Evolutionary conservation across 2,113 vertebrate species (phyloP).

Genomic region (Rafetus swinhoei): DNA sequence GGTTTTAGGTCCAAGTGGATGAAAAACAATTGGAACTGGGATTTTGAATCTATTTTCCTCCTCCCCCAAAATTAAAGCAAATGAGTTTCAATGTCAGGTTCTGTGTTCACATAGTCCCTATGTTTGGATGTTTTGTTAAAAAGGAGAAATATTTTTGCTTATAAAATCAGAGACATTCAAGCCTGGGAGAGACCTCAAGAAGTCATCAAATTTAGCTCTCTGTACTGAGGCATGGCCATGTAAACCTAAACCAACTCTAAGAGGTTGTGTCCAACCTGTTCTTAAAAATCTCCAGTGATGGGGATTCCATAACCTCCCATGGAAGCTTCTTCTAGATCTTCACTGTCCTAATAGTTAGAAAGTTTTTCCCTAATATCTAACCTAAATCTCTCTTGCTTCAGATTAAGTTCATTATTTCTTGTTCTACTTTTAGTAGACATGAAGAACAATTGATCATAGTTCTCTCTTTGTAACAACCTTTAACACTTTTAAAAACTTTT

Average conservation of each 20-base stretch:
- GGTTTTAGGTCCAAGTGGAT: not conserved
- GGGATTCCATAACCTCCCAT: not conserved
- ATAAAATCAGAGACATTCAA: not conserved
- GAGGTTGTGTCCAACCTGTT: not conserved
- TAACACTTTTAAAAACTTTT: not conserved
- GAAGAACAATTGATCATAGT: not conserved
- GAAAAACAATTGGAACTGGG: not conserved
- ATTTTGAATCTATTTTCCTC: not conserved
- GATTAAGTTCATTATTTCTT: not conserved
- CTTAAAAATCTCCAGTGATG: not conserved
- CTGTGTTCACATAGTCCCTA: not conserved
- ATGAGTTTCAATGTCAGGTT: not conserved
- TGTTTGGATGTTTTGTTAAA: not conserved
- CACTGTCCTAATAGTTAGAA: not conserved
- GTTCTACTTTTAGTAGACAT: not conserved
- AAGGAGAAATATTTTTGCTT: not conserved
- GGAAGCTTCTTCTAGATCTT: not conserved
- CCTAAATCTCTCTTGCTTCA: not conserved
- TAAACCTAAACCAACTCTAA: not conserved
- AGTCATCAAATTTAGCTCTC: not conserved
- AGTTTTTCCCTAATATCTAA: not conserved
- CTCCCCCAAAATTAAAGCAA: not conserved
- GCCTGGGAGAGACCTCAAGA: not conserved
- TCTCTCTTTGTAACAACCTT: not conserved
- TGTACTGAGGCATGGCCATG: not conserved